These are phyloP conservation scores for Octodonta nipae DNA, from an alignment of 2,888 invertebrate species.

Conservation along the genomic window DNA sequence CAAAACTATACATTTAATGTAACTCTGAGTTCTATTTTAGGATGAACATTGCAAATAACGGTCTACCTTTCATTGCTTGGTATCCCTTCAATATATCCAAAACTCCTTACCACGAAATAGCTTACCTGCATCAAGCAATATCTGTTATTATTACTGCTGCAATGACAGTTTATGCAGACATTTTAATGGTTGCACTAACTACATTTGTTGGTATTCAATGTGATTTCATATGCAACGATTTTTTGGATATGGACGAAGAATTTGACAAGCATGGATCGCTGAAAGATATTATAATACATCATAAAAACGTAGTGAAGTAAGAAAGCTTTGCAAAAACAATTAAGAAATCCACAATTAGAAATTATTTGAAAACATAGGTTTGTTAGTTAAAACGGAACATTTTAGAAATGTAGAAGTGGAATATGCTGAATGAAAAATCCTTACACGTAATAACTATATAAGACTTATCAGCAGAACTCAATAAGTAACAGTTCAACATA, in stretches of 20 bases:
- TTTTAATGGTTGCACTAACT: conserved; percentile 10
- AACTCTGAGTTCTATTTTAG: too few relatives aligned
- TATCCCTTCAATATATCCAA: conserved; percentile 12
- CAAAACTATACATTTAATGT: too few relatives aligned
- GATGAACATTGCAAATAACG: too few relatives aligned
- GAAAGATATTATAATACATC: conserved; percentile 10
- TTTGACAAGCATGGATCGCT: conserved; percentile 2
- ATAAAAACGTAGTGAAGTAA: conserved; percentile 12
- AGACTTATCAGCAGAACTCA: too few relatives aligned
- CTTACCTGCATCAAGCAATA: conserved; percentile 14
- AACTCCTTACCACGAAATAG: conserved; percentile 9
- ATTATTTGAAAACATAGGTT: too few relatives aligned
- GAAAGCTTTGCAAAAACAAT: too few relatives aligned
- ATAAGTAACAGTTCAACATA: too few relatives aligned
- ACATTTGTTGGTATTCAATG: conserved; percentile 15
- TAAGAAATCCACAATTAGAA: too few relatives aligned
- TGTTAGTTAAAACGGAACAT: too few relatives aligned
- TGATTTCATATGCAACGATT: conserved; percentile 11
- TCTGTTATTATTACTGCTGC: conserved; percentile 7
- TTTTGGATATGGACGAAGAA: conserved; percentile 5
- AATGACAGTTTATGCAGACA: conserved; percentile 11
- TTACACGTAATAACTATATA: too few relatives aligned
- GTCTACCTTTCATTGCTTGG: conserved; percentile 12
- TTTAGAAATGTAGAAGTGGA: too few relatives aligned
- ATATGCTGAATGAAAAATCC: too few relatives aligned